These are phyloP conservation scores for Idaea aversata DNA, from an alignment of 2,888 invertebrate genomes.

Conservation along the genomic window DNA sequence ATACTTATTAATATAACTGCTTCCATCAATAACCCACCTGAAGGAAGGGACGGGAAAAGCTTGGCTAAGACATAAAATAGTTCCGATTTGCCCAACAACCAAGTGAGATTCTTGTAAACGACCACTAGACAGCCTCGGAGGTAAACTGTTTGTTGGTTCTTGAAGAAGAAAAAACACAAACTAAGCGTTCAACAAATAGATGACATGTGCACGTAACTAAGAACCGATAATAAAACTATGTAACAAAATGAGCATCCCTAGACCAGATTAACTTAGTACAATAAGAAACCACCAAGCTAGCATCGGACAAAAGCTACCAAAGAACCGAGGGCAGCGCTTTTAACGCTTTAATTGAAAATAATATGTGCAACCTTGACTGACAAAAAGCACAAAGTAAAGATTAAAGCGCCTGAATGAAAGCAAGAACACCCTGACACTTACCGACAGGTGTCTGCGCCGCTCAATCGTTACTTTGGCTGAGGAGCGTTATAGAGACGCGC, in stretches of 20 bases:
- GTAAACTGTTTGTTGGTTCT: constrained; percentile 85
- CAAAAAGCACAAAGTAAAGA: constrained; percentile 78
- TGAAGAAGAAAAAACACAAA: constrained; percentile 51
- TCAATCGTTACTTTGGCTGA: constrained; percentile 79
- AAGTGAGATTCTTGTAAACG: constrained; percentile 76
- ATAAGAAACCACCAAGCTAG: constrained; percentile 34
- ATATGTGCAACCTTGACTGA: constrained; percentile 57
- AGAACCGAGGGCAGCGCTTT: constrained; percentile 35
- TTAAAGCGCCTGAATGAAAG: constrained; percentile 75
- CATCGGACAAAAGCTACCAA: constrained; percentile 43
- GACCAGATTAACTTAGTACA: constrained; percentile 28
- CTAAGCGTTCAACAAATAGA: constrained; percentile 33
- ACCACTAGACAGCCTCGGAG: constrained; percentile 82
- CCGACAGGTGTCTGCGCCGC: constrained; percentile 76
- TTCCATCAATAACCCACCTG: constrained; percentile 80
- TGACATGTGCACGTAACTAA: constrained; percentile 25
- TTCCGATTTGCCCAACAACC: constrained; percentile 47
- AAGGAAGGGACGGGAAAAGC: constrained; percentile 86
- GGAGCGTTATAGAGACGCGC: constrained; percentile 62
- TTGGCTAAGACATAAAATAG: constrained; percentile 86
- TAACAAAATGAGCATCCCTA: constrained; percentile 21
- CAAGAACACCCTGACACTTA: constrained; percentile 80
- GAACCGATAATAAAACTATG: constrained; percentile 24
- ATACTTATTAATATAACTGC: constrained; percentile 3
- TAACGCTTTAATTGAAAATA: constrained; percentile 27